phyloP scores from a whole-genome alignment of 2,113 vertebrate genomes.

The Camelus dromedarius region DNA sequence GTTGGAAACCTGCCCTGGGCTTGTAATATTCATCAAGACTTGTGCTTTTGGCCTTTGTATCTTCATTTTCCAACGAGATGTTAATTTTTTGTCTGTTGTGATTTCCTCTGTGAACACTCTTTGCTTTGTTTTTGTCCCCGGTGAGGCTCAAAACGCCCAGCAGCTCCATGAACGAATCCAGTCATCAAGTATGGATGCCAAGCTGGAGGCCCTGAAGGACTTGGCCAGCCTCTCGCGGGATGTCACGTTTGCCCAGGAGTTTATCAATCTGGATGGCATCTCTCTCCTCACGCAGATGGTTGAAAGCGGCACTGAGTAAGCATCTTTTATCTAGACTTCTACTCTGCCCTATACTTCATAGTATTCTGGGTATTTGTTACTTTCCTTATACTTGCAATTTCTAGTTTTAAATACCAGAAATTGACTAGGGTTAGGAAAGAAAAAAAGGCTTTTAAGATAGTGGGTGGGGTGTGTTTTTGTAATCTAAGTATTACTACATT shows the following conservation, averaged over 20 bases:
- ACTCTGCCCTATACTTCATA: background rate
- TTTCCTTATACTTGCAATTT: no score
- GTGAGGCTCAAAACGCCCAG: slow-evolving; percentile 93
- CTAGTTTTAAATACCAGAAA: background rate
- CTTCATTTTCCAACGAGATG: background rate
- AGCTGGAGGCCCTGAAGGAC: slow-evolving; percentile 97
- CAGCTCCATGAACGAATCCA: slow-evolving; percentile 97
- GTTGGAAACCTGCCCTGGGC: background rate
- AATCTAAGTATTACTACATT: background rate
- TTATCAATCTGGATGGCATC: slow-evolving; percentile 99
- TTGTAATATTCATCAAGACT: fast-evolving
- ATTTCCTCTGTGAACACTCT: slow-evolving; percentile 29
- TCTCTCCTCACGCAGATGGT: slow-evolving; percentile 98
- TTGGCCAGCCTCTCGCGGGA: slow-evolving; percentile 96
- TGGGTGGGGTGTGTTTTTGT: background rate
- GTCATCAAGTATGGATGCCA: slow-evolving; percentile 97
- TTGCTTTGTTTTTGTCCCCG: slow-evolving; percentile 32
- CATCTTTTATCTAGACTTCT: background rate
- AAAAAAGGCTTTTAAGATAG: background rate
- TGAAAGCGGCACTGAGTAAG: slow-evolving; percentile 99
- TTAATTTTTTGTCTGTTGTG: background rate
- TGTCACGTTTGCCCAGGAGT: slow-evolving; percentile 98
- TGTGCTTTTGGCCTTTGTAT: background rate
- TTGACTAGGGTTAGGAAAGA: background rate
- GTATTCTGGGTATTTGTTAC: background rate